These are phyloP conservation scores for Micrasema minimum DNA, from an alignment of 1,140 invertebrate species.

Conservation along the genomic window DNA sequence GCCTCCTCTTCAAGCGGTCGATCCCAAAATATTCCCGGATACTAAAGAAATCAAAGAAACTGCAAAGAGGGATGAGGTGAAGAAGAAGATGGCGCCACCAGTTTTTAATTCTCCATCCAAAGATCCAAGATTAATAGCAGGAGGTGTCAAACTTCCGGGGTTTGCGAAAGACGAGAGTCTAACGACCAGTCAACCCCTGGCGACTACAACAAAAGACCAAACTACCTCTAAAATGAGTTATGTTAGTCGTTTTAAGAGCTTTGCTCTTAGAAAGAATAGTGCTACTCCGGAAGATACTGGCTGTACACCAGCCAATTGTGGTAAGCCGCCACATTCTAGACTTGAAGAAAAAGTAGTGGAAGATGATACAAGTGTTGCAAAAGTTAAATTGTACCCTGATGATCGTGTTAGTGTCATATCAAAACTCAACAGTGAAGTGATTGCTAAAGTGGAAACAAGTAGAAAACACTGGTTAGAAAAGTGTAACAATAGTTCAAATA, in stretches of 20 bases:
- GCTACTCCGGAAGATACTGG: too few relatives aligned
- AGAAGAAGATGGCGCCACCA: constrained; percentile 46
- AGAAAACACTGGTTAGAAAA: constrained; percentile 48
- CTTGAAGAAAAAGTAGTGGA: constrained; percentile 24
- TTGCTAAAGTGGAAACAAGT: constrained; percentile 48
- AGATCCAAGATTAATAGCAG: constrained; percentile 61
- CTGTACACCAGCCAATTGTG: too few relatives aligned
- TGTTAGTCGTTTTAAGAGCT: constrained; percentile 51
- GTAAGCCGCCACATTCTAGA: constrained; percentile 20
- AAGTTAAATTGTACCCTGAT: background rate
- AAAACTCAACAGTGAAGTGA: constrained; percentile 47
- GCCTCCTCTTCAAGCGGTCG: constrained; percentile 7
- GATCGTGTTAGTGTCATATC: constrained; percentile 34
- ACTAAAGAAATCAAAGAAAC: constrained; percentile 53
- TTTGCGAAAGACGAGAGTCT: constrained; percentile 33
- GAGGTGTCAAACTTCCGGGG: constrained; percentile 61
- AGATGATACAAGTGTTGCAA: constrained; percentile 11
- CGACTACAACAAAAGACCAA: constrained; percentile 10
- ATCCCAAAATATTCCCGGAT: constrained; percentile 7
- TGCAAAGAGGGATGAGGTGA: constrained; percentile 49
- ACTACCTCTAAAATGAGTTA: constrained; percentile 44
- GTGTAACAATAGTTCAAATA: constrained; percentile 56
- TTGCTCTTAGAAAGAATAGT: constrained; percentile 42
- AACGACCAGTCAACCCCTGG: background rate
- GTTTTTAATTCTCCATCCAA: constrained; percentile 57